A percentile compares a stretch with the other conserved stretches of the same genome.
These are phyloP conservation scores for Embidobia sp. DNA, from an alignment of 2,888 invertebrate genomes.

Conservation along the genomic window DNA sequence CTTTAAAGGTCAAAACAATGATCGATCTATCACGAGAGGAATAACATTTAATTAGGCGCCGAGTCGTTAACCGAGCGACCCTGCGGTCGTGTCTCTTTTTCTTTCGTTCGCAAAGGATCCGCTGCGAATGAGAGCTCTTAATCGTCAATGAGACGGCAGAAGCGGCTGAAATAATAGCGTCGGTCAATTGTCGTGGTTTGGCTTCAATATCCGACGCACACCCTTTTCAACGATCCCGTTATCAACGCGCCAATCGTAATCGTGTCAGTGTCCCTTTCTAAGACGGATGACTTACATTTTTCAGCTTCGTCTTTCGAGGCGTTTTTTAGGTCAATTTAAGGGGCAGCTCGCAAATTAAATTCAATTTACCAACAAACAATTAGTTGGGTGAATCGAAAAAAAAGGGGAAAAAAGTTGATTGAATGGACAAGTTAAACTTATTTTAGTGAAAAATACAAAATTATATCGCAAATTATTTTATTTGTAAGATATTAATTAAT, in stretches of 20 bases:
- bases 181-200: constrained; percentile 60
- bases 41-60: constrained; percentile 69
- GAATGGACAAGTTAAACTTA: too few species aligned
- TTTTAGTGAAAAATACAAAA: too few species aligned
- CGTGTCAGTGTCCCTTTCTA: constrained; percentile 14
- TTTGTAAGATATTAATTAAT: too few species aligned
- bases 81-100: constrained; percentile 66
- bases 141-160: constrained; percentile 63
- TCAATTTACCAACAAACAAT: too few species aligned
- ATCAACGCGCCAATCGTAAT: constrained; percentile 57
- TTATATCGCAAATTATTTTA: too few species aligned
- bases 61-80: constrained; percentile 67
- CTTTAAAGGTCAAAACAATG: constrained; percentile 67
- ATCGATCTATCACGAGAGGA: constrained; percentile 67
- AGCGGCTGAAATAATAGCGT: constrained; percentile 56
- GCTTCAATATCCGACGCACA: constrained; percentile 46
- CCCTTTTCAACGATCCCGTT: constrained; percentile 58
- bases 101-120: constrained; percentile 58
- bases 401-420: too few species aligned
- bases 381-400: too few species aligned
- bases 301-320: not conserved
- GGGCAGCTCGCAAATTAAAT: too few species aligned
- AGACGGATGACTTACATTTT: constrained; percentile 16
- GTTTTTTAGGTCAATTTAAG: constrained; percentile 4
- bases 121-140: constrained; percentile 59